A percentile compares a stretch with the other conserved stretches of the same genome.
Evolutionary conservation across 37 sponge, comb jelly and placozoan genomes (phyloP).

Genomic region (Geodia barretti): DNA sequence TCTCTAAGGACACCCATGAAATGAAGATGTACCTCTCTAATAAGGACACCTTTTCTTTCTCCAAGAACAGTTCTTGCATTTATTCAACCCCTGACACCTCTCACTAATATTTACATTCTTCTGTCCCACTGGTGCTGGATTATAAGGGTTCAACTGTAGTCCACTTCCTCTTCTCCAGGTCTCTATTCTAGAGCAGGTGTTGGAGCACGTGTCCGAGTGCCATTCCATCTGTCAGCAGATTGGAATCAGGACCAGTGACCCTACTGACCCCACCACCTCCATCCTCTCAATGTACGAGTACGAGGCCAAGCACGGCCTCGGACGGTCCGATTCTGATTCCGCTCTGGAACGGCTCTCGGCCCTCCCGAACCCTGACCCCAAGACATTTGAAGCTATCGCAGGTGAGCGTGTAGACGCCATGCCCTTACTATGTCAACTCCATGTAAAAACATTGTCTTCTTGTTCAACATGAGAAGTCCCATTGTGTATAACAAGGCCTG

Average conservation of each 20-base stretch:
- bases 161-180: neutral
- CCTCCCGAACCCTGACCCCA: slow-evolving; percentile 54
- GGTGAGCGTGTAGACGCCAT: slow-evolving; percentile 1
- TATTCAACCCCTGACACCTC: no score
- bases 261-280: slow-evolving; percentile 51
- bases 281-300: slow-evolving; percentile 80
- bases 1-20: no score
- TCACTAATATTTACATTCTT: neutral
- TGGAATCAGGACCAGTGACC: neutral
- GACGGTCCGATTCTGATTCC: slow-evolving; percentile 32
- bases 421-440: neutral
- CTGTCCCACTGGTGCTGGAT: neutral
- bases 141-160: neutral
- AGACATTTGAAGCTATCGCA: slow-evolving; percentile 75
- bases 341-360: slow-evolving; percentile 42
- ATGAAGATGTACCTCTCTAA: no score
- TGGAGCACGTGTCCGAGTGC: slow-evolving; percentile 58
- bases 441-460: no score
- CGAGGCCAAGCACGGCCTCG: slow-evolving; percentile 75
- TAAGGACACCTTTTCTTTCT: no score
- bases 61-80: no score
- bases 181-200: slow-evolving; percentile 17
- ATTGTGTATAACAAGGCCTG: no score
- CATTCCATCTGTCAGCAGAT: slow-evolving; percentile 39
- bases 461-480: no score